Base-by-base conservation (phyloP, 2,113 vertebrate species). In the Tichodroma muraria region DNA sequence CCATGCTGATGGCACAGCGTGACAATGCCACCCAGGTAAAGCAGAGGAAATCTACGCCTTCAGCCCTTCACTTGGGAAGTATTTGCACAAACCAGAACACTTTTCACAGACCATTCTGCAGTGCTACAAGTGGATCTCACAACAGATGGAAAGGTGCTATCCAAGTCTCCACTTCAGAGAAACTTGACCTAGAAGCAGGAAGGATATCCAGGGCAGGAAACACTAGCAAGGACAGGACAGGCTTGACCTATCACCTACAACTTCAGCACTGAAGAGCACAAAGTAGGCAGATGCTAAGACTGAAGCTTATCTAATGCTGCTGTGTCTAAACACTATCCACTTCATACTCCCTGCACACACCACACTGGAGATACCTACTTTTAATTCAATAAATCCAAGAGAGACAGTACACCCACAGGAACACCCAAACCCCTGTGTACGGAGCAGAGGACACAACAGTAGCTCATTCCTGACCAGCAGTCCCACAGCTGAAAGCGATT, bases 401-500 rank as follows among this genome's bases (percentile, higher is more conserved):
- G 71, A 47, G 38, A 53, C 20, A 16, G 54, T 19, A 70, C 20
- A 33, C 17, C 37, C 65, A 21, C 8, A 66, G 4, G 44, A 82
- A 57, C 31, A 64, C 9, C 28, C 57, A 69, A 69, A 73, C 4
- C 18, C 2, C 1, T 65, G 44, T 0, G 2, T 11, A 33, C 1
- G 1, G 42, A 85, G 71, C 60, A 90, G 60, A 3, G 27, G 13
- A 78, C 52, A 47, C 23, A 87, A 71, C 47, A 84, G 45, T 5
- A 80, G 54, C 0, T 3, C 42, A 20, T 63, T 84, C 72, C 54
- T 8, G 18, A 47, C 7, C 64, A 86, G 54, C 28, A 52, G 21
- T 71, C 65, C 68, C 78, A 64, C 0, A 1, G 60, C 60, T 71
- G 28, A 61, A 68, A 66, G 68, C 0, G 0, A 53, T 73, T 49